Percentiles rank a stretch among this genome's conserved stretches.
Conservation (phyloP, 2,797 vertebrate genomes). For the Dallia pectoralis region DNA sequence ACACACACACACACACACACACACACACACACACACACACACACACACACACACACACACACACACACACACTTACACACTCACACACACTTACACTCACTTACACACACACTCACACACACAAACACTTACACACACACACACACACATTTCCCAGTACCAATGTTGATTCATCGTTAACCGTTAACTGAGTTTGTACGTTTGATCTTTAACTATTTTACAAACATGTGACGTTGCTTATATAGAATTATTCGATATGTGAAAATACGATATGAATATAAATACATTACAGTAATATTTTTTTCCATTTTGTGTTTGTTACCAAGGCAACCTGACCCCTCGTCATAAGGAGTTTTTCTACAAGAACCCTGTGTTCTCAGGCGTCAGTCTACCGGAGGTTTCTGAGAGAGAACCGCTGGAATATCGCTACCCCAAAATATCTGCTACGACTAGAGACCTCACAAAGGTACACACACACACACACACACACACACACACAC, state of each 20-base stretch:
- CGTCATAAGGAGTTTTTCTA: conserved; percentile 86
- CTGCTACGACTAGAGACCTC: conserved; percentile 31
- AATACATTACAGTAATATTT: neutral
- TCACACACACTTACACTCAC: neutral
- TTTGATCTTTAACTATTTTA: neutral
- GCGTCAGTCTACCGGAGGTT: conserved; percentile 78
- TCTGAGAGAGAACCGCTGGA: conserved; percentile 70
- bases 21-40: neutral
- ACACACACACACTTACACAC: neutral
- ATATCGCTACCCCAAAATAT: conserved; percentile 72
- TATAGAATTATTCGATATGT: neutral
- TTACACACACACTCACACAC: neutral
- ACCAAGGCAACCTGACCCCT: conserved; percentile 80
- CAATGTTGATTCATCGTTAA: neutral
- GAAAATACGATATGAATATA: neutral
- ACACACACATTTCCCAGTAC: neutral
- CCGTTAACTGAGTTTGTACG: neutral
- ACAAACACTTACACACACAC: no score
- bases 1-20: neutral
- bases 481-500: neutral
- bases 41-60: neutral
- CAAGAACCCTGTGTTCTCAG: conserved; percentile 84
- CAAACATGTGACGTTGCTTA: no score
- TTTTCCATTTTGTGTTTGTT: neutral
- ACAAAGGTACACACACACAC: conserved; percentile 13